A percentile compares a stretch with the other conserved stretches of the same genome.
These are phyloP conservation scores for Drosophila subquinaria DNA, from an alignment of 2,888 invertebrate species.

Conservation along the genomic window DNA sequence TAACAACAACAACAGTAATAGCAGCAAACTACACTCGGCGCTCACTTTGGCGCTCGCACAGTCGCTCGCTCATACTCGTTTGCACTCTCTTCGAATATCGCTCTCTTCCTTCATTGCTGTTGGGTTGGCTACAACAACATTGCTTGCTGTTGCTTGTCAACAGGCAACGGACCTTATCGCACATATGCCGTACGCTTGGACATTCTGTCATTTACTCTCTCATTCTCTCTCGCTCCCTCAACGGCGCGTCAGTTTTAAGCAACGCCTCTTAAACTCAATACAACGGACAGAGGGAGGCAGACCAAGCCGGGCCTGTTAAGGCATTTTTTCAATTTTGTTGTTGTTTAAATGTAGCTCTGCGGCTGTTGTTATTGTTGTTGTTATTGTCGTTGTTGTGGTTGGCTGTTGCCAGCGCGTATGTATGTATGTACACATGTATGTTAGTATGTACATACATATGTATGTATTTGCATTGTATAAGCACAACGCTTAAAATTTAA, in stretches of 20 bases:
- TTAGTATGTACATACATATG: constrained; percentile 2
- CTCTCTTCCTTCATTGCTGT: constrained; percentile 42
- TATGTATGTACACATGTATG: constrained; percentile 7
- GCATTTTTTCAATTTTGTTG: constrained; percentile 36
- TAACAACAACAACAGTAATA: constrained; percentile 25
- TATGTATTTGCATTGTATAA: constrained; percentile 35
- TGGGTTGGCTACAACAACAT: constrained; percentile 27
- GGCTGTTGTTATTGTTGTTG: constrained; percentile 50
- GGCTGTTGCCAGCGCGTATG: constrained; percentile 52
- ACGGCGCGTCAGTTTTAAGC: constrained; percentile 66
- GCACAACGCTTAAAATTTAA: constrained; percentile 34
- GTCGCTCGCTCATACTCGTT: constrained; percentile 13
- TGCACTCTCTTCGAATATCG: constrained; percentile 30
- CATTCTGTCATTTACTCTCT: constrained; percentile 32
- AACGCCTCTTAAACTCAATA: constrained; percentile 69
- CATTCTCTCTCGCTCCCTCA: constrained; percentile 50
- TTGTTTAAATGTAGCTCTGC: constrained; percentile 45
- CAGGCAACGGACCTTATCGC: constrained; percentile 70
- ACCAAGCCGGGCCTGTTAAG: constrained; percentile 56
- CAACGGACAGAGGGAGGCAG: constrained; percentile 50
- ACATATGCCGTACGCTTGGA: constrained; percentile 40
- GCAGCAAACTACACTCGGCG: constrained; percentile 36
- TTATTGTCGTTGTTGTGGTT: constrained; percentile 69
- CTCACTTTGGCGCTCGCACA: constrained; percentile 22
- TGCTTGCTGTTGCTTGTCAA: constrained; percentile 33